phyloP scores from a whole-genome alignment of 2,113 vertebrate genomes.

The Morphnarchus princeps region DNA sequence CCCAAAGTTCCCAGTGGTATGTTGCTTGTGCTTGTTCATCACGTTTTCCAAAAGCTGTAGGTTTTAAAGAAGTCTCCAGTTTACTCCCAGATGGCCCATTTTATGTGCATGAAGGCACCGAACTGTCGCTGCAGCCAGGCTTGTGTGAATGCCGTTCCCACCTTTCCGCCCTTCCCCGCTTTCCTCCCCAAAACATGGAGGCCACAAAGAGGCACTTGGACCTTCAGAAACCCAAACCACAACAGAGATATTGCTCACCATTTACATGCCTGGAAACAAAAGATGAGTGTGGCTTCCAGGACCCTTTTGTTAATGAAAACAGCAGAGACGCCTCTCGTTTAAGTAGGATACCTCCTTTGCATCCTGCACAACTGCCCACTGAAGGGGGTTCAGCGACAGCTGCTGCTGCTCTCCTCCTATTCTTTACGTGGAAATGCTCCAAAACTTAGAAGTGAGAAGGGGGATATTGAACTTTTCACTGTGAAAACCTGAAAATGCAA shows the following conservation, averaged over 20 bases:
- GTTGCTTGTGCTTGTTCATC: neutral
- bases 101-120: rapidly evolving
- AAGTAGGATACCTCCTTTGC: rapidly evolving
- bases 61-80: neutral
- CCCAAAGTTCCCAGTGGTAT: neutral
- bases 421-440: neutral
- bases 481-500: neutral
- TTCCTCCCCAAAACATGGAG: neutral
- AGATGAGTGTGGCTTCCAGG: neutral
- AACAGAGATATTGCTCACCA: neutral
- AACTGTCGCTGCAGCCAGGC: neutral
- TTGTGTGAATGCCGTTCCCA: neutral
- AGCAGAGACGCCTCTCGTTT: neutral
- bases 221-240: neutral
- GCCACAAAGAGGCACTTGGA: neutral
- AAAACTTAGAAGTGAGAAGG: neutral
- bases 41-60: neutral
- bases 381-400: neutral
- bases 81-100: neutral
- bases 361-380: neutral
- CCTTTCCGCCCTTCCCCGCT: neutral
- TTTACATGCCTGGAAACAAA: neutral
- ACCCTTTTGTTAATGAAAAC: neutral
- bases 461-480: neutral
- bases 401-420: rapidly evolving